Percentiles rank a stretch among this genome's conserved stretches.
Conservation (phyloP, 2,797 vertebrate genomes). For the Micromesistius poutassou region DNA sequence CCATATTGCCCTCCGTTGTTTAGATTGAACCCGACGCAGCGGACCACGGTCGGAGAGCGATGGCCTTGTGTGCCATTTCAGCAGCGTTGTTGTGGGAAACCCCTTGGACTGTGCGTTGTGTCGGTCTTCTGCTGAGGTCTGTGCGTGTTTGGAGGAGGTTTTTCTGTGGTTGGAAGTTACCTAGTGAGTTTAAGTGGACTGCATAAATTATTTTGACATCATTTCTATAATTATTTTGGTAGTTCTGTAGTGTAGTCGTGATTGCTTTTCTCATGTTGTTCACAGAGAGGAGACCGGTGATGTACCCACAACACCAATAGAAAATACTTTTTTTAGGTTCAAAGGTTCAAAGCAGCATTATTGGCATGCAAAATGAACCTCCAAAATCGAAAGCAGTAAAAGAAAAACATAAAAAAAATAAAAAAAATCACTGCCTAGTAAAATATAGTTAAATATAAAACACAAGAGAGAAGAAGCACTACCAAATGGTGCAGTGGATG, state of each 20-base stretch:
- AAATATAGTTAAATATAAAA: not conserved
- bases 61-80: not conserved
- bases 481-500: not conserved
- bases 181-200: too few relatives aligned
- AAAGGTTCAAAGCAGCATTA: too few relatives aligned
- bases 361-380: too few relatives aligned
- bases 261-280: too few relatives aligned
- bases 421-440: not conserved
- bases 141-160: not conserved
- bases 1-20: conserved; percentile 39
- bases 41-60: not conserved
- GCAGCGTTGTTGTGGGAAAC: not conserved
- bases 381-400: not conserved
- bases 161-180: too few relatives aligned
- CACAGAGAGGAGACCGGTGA: too few relatives aligned
- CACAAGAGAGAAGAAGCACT: not conserved
- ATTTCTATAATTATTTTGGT: too few relatives aligned
- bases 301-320: too few relatives aligned
- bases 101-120: not conserved
- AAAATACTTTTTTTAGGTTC: too few relatives aligned
- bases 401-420: not conserved
- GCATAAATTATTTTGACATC: too few relatives aligned
- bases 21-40: conserved; percentile 21
- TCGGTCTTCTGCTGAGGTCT: not conserved
- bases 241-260: too few relatives aligned